phyloP scores from a whole-genome alignment of 2,888 invertebrate species.

The Meandrusa payeni region DNA sequence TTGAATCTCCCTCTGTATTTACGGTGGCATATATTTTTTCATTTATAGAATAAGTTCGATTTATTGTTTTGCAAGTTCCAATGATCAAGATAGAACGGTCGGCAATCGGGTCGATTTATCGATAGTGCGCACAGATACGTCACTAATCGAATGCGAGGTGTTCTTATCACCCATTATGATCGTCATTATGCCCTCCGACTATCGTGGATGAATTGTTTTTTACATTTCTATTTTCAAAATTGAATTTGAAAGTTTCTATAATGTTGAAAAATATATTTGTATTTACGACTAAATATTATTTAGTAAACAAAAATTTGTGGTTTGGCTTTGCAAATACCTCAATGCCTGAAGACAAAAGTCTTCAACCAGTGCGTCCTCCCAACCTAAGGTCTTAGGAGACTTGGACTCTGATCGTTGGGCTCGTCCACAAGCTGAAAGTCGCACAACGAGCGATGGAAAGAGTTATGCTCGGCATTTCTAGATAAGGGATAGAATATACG shows the following conservation, averaged over 20 bases:
- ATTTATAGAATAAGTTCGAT: slow-evolving; percentile 40
- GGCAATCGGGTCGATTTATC: slow-evolving; percentile 66
- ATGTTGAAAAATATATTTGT: not conserved
- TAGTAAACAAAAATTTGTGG: too few relatives aligned
- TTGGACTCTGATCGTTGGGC: too few relatives aligned
- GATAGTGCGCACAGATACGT: slow-evolving; percentile 66
- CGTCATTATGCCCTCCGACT: slow-evolving; percentile 51
- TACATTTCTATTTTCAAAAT: slow-evolving; percentile 31
- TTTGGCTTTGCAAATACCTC: too few relatives aligned
- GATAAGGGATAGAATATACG: too few relatives aligned
- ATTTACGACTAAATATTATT: too few relatives aligned
- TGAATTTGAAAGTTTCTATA: slow-evolving; percentile 28
- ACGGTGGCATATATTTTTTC: slow-evolving; percentile 20
- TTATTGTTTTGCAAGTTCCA: slow-evolving; percentile 60
- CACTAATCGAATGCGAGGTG: slow-evolving; percentile 65
- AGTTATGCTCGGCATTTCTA: too few relatives aligned
- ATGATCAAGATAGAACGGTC: slow-evolving; percentile 58
- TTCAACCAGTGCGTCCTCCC: too few relatives aligned
- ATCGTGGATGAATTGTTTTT: slow-evolving; percentile 38
- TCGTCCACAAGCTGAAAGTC: too few relatives aligned
- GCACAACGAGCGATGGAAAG: too few relatives aligned
- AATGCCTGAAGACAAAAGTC: too few relatives aligned
- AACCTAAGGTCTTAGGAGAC: too few relatives aligned
- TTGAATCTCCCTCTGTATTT: slow-evolving; percentile 25
- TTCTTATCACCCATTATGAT: slow-evolving; percentile 71